Base-by-base conservation (phyloP, 1,140 invertebrate genomes). In the Ptiloglossa arizonensis region DNA sequence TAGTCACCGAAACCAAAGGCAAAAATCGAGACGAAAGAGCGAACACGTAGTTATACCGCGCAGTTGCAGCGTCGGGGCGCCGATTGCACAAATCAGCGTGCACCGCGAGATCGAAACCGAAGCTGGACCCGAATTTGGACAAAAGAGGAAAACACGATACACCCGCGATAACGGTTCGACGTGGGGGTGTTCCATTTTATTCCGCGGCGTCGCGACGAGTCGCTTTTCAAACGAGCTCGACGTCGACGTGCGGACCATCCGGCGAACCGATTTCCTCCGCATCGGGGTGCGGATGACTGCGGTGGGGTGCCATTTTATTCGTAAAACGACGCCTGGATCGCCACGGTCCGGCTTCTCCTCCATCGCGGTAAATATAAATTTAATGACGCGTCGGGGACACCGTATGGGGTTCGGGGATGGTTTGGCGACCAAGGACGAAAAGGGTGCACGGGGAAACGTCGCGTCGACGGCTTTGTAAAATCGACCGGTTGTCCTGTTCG, bases 291-390 rank as follows among this genome's bases (percentile, higher is more conserved):
- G n/a, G n/a, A n/a, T n/a, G n/a, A n/a, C n/a, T n/a, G n/a, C n/a
- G n/a, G n/a, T n/a, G 2, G 0, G 2, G 5, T 38, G 9, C 13
- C 22, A 27, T 84, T 83, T 80, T 63, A 64, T 59, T 63, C 60
- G 56, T 2, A 29, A 68, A 72, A 73, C 66, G 54, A 6, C 54
- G 38, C 27, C 70, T n/a, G 48, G 60, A 50, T 52, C 46, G 41
- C 35, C 24, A 54, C n/a, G 48, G 46, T 44, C 57, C 32, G 15
- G 50, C 5, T 1, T 1, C 19, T 44, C n/a, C 50, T n/a, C 46
- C 67, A 68, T 60, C 72, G 35, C 38, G 64, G 57, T 48, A 81
- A 84, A 84, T 81, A 84, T 85, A 76, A 81, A 84, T 85, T 83
- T 85, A 85, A 85, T 84, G 83, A 68, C 60, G 48, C 38, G 24